Evolutionary conservation across 2,888 invertebrate species (phyloP).

Genomic region (Phortica okadai): DNA sequence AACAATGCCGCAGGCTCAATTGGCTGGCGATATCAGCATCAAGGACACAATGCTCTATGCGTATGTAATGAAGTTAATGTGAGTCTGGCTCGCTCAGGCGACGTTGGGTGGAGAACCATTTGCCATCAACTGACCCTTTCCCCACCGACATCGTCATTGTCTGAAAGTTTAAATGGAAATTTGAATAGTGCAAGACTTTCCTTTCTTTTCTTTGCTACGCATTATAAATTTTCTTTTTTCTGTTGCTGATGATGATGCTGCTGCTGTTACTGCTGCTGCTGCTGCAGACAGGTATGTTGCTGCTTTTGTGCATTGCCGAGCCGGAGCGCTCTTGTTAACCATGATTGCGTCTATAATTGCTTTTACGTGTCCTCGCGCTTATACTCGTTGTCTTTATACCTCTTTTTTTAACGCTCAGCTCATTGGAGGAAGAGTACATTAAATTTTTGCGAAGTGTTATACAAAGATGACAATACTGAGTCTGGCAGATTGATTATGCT

Average conservation of each 20-base stretch:
- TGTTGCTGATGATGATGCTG: not conserved
- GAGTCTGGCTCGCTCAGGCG: no score
- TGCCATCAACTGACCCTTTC: no score
- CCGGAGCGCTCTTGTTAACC: not conserved
- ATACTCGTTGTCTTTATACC: not conserved
- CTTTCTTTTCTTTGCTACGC: not conserved
- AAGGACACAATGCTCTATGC: not conserved
- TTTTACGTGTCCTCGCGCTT: not conserved
- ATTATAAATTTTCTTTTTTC: slow-evolving; percentile 15
- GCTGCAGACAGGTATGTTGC: not conserved
- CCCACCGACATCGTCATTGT: not conserved
- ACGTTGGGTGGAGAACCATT: no score
- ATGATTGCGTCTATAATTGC: slow-evolving; percentile 16
- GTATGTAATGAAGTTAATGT: no score
- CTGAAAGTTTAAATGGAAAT: not conserved
- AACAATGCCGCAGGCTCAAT: slow-evolving; percentile 65
- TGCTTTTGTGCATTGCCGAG: not conserved
- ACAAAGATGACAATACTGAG: no score
- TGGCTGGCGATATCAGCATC: slow-evolving; percentile 45
- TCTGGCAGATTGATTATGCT: no score
- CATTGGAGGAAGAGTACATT: not conserved
- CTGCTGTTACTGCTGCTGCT: not conserved
- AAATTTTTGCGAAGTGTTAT: no score
- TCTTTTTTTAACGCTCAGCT: not conserved
- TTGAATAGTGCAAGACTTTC: not conserved